Evolutionary conservation across 2,888 invertebrate species (phyloP).

Genomic region (Kryphioiulus occultus): DNA sequence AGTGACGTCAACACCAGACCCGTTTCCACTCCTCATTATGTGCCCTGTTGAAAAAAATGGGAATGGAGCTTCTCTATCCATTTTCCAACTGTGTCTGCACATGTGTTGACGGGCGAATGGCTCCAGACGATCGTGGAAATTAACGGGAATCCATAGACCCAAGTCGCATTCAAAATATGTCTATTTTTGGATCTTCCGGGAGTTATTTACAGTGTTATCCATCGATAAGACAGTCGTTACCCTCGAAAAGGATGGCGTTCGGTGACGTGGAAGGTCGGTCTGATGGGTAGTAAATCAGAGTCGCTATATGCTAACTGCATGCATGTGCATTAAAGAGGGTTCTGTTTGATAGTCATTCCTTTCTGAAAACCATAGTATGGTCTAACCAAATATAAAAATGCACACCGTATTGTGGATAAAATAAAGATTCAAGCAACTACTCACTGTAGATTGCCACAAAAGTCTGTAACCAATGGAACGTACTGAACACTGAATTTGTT

Average conservation of each 20-base stretch:
- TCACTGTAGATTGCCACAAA: too few species aligned
- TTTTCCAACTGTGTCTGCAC: neutral
- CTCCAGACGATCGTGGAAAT: neutral
- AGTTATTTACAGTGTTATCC: neutral
- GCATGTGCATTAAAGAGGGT: neutral
- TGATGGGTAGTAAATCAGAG: conserved; percentile 1
- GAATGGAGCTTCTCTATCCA: neutral
- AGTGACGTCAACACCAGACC: neutral
- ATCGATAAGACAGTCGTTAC: neutral
- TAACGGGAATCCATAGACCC: conserved; percentile 6
- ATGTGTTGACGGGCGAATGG: neutral
- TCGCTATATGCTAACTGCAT: neutral
- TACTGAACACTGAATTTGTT: too few species aligned
- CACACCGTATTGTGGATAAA: neutral
- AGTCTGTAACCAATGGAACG: too few species aligned
- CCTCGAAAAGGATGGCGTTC: neutral
- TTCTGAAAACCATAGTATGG: neutral
- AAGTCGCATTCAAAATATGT: neutral
- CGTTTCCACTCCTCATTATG: neutral
- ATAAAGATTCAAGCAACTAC: neutral
- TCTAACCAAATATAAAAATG: neutral
- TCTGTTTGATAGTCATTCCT: neutral
- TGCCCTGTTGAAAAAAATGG: neutral
- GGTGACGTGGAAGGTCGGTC: conserved; percentile 28
- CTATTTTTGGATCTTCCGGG: conserved; percentile 34